A percentile compares a stretch with the other conserved stretches of the same genome.
These are phyloP conservation scores for Cloeon dipterum DNA, from an alignment of 2,888 invertebrate species.

Conservation along the genomic window DNA sequence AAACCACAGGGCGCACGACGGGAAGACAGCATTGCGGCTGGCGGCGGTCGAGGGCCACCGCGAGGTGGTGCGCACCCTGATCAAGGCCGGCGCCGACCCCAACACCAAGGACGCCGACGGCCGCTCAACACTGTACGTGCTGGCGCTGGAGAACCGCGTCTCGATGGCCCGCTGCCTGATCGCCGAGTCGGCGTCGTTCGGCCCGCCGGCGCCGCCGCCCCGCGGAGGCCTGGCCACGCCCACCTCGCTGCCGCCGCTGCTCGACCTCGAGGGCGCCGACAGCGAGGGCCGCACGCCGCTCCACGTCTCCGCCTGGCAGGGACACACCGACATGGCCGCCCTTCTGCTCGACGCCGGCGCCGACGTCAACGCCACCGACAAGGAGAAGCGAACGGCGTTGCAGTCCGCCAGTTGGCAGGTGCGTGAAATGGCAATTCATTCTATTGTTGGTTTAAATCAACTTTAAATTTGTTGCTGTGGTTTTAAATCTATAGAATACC, in stretches of 20 bases:
- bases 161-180: slow-evolving; percentile 65
- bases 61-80: slow-evolving; percentile 45
- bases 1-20: slow-evolving; percentile 73
- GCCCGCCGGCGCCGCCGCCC: not conserved
- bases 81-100: slow-evolving; percentile 54
- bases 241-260: not conserved
- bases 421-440: too few species aligned
- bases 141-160: slow-evolving; percentile 68
- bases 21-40: slow-evolving; percentile 65
- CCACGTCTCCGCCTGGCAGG: slow-evolving; percentile 85
- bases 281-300: slow-evolving; percentile 77
- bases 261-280: slow-evolving; percentile 64
- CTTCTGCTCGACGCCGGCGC: slow-evolving; percentile 64
- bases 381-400: slow-evolving; percentile 68
- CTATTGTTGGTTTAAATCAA: too few species aligned
- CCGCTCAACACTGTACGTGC: slow-evolving; percentile 75
- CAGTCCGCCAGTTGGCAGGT: slow-evolving; percentile 87
- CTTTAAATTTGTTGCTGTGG: too few species aligned
- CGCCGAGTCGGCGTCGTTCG: slow-evolving; percentile 39
- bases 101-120: slow-evolving; percentile 83
- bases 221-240: not conserved
- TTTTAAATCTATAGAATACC: too few species aligned
- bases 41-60: slow-evolving; percentile 70
- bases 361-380: slow-evolving; percentile 67
- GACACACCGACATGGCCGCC: slow-evolving; percentile 80